These are phyloP conservation scores for Philereme vetulata DNA, from an alignment of 2,888 invertebrate genomes.

Conservation along the genomic window DNA sequence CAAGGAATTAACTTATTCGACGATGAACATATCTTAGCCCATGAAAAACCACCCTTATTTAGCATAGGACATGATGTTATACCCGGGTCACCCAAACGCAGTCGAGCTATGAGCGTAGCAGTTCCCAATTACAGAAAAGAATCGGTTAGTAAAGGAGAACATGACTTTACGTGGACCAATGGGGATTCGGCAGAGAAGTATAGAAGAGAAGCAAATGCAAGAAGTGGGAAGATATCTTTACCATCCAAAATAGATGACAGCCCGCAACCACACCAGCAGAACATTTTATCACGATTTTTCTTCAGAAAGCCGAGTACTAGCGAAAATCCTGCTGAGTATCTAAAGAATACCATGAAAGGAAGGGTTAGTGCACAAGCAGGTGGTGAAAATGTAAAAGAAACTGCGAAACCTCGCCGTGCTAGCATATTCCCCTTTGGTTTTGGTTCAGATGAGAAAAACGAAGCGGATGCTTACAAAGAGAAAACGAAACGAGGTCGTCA, in stretches of 20 bases:
- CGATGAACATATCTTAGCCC: slow-evolving; percentile 89
- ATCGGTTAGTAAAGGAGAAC: slow-evolving; percentile 66
- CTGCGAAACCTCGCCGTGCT: slow-evolving; percentile 58
- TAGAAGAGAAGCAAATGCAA: slow-evolving; percentile 76
- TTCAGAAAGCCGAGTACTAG: slow-evolving; percentile 62
- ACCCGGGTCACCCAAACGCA: slow-evolving; percentile 69
- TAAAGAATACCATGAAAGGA: slow-evolving; percentile 68
- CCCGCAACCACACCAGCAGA: slow-evolving; percentile 54
- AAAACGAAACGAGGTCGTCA: slow-evolving; percentile 68
- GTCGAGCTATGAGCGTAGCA: slow-evolving; percentile 86
- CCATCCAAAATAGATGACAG: slow-evolving; percentile 54
- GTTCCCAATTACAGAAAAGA: slow-evolving; percentile 76
- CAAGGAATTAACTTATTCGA: slow-evolving; percentile 87
- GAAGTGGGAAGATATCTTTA: slow-evolving; percentile 73
- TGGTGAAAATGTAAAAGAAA: slow-evolving; percentile 50
- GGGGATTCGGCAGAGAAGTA: slow-evolving; percentile 85
- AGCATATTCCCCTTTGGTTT: slow-evolving; percentile 70
- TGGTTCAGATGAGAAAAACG: slow-evolving; percentile 56
- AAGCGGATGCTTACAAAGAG: slow-evolving; percentile 67
- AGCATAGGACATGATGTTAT: slow-evolving; percentile 76
- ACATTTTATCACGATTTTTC: slow-evolving; percentile 62
- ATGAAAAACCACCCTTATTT: slow-evolving; percentile 85
- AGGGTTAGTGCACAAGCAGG: slow-evolving; percentile 59
- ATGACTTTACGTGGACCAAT: slow-evolving; percentile 88
- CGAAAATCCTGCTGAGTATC: slow-evolving; percentile 65